Conservation (phyloP, 2,797 vertebrate genomes). For the Manis pentadactyla region DNA sequence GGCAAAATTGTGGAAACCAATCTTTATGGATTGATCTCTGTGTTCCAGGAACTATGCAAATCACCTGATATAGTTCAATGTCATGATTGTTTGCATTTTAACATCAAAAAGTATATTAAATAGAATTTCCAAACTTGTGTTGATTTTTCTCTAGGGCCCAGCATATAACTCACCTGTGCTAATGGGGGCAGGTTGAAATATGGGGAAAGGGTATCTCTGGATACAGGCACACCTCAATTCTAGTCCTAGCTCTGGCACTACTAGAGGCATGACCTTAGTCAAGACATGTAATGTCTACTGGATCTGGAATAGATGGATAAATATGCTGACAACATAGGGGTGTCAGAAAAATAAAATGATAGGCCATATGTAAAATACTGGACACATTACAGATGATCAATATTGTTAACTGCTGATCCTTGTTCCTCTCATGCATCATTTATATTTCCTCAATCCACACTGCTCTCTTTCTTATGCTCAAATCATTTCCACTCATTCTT, state of each 20-base stretch:
- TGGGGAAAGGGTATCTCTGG: background rate
- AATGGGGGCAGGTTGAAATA: background rate
- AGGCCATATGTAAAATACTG: background rate
- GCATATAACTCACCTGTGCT: background rate
- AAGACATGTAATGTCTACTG: background rate
- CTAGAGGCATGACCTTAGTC: background rate
- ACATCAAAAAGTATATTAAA: background rate
- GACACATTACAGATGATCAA: background rate
- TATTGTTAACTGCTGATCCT: background rate
- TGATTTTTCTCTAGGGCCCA: background rate
- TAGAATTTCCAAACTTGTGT: background rate
- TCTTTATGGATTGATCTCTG: background rate
- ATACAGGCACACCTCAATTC: background rate
- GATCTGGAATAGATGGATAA: background rate
- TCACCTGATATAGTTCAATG: background rate
- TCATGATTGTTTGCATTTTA: background rate
- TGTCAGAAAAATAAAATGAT: background rate
- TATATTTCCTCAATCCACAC: background rate
- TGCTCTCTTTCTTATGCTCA: background rate
- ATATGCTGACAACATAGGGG: background rate
- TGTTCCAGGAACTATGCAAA: background rate
- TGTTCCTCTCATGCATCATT: background rate
- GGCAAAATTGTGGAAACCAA: background rate
- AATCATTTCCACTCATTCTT: background rate
- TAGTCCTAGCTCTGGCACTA: background rate